phyloP scores from a whole-genome alignment of 2,797 vertebrate genomes.

The Myotis vivesi region DNA sequence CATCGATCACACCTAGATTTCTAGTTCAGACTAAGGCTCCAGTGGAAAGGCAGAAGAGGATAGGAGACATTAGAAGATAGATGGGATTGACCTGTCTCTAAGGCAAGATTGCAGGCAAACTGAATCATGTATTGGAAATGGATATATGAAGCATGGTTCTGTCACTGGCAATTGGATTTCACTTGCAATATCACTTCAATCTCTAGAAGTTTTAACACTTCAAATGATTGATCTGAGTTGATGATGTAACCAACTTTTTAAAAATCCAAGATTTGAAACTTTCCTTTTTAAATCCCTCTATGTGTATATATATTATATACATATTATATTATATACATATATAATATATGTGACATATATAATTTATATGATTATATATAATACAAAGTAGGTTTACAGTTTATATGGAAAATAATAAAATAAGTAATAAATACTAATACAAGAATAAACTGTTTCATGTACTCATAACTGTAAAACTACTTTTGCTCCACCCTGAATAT shows the following conservation, averaged over 20 bases:
- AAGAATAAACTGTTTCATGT: neutral
- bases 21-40: neutral
- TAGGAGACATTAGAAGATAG: neutral
- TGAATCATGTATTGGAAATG: neutral
- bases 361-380: neutral
- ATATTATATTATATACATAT: no score
- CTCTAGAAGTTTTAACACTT: neutral
- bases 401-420: neutral
- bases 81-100: neutral
- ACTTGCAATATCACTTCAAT: neutral
- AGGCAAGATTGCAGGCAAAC: neutral
- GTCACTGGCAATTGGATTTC: neutral
- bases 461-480: neutral
- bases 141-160: neutral
- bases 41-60: neutral
- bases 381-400: neutral
- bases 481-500: neutral
- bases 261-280: neutral
- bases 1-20: neutral
- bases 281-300: neutral
- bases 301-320: no score
- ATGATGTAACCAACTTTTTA: neutral
- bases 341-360: no score
- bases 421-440: neutral
- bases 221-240: neutral